phyloP scores from a whole-genome alignment of 2,888 invertebrate species.

The Escarpia spicata region DNA sequence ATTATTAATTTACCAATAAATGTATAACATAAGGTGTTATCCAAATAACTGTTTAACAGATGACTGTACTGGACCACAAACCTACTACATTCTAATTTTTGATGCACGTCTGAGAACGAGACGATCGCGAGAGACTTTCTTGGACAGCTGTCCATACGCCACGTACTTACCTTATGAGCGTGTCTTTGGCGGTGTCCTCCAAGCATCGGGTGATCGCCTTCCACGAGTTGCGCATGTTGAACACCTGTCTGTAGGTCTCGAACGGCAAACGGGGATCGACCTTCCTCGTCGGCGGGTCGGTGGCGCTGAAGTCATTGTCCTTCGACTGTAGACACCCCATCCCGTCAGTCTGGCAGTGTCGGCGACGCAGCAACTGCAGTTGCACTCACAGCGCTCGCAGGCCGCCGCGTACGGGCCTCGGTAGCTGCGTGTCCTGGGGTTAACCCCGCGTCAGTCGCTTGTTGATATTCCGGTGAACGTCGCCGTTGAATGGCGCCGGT shows the following conservation, averaged over 20 bases:
- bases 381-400: neutral
- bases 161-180: constrained; percentile 46
- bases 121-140: no score
- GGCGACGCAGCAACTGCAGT: neutral
- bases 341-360: neutral
- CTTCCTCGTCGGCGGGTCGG: constrained; percentile 42
- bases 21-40: no score
- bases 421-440: neutral
- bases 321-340: constrained; percentile 17
- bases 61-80: no score
- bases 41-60: no score
- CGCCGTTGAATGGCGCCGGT: neutral
- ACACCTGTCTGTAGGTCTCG: constrained; percentile 53
- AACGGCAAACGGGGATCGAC: constrained; percentile 56
- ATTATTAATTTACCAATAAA: no score
- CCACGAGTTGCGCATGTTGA: constrained; percentile 55
- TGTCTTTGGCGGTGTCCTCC: constrained; percentile 52
- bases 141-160: neutral
- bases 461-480: neutral
- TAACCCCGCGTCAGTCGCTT: neutral
- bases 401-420: neutral
- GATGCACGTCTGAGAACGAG: no score
- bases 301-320: constrained; percentile 20
- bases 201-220: constrained; percentile 49
- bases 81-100: no score